phyloP scores from a whole-genome alignment of 2,797 vertebrate genomes.

The Liparis tanakae region DNA sequence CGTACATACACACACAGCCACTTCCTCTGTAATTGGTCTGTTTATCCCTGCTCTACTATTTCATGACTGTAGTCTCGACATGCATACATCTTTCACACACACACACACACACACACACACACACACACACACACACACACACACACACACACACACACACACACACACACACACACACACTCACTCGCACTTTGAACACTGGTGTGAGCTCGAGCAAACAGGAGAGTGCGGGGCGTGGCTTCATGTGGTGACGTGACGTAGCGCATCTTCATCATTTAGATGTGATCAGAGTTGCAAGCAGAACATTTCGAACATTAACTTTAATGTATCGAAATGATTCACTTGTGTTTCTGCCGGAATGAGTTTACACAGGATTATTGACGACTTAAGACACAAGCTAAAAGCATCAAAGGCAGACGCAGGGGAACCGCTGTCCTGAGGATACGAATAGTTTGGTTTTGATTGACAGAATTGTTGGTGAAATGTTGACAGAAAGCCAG shows the following conservation, averaged over 20 bases:
- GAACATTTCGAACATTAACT: not conserved
- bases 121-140: not conserved
- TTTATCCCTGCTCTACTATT: conserved; percentile 69
- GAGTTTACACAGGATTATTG: no score
- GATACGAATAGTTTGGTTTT: no score
- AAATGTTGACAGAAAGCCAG: not conserved
- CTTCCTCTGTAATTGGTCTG: conserved; percentile 75
- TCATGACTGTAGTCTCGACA: conserved; percentile 61
- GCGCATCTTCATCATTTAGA: not conserved
- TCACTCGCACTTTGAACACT: conserved; percentile 36
- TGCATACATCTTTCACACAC: conserved; percentile 38
- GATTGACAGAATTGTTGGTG: no score
- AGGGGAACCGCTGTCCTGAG: no score
- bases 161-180: not conserved
- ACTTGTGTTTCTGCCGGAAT: not conserved
- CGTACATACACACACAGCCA: conserved; percentile 42
- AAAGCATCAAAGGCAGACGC: no score
- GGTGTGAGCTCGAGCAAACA: conserved; percentile 39
- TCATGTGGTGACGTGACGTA: not conserved
- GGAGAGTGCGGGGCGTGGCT: not conserved
- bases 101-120: not conserved
- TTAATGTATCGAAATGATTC: not conserved
- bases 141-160: not conserved
- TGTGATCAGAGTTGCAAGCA: not conserved
- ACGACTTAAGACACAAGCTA: no score